Percentiles rank a stretch among this genome's conserved stretches.
Conservation (phyloP, 1,140 invertebrate genomes). For the Temnothorax curvispinosus region DNA sequence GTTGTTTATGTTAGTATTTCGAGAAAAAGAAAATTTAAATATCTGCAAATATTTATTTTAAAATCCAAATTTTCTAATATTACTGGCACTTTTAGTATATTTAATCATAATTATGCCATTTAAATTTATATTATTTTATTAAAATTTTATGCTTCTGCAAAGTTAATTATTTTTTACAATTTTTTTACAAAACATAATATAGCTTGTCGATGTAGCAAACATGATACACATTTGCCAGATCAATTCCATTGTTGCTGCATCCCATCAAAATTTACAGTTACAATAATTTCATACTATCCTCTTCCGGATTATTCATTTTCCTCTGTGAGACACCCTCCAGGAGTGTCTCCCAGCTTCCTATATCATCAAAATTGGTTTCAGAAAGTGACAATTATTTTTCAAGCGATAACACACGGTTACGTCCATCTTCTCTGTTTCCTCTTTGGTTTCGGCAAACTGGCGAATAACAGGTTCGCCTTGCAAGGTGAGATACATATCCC, state of each 20-base stretch:
- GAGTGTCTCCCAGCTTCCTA: not conserved
- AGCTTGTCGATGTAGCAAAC: not conserved
- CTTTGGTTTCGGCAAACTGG: constrained; percentile 60
- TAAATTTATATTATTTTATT: not conserved
- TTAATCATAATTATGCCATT: not conserved
- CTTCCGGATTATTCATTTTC: constrained; percentile 28
- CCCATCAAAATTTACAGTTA: constrained; percentile 18
- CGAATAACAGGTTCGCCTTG: constrained; percentile 80
- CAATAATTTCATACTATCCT: constrained; percentile 4
- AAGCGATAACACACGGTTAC: constrained; percentile 66
- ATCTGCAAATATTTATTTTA: not conserved
- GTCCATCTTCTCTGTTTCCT: constrained; percentile 54
- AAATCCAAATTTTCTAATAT: not conserved
- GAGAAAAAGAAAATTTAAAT: not conserved
- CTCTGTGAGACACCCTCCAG: not conserved
- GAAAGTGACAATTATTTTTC: constrained; percentile 72
- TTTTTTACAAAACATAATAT: not conserved
- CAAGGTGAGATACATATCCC: constrained; percentile 79
- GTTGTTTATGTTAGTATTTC: constrained; percentile 42
- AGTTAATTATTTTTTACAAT: not conserved
- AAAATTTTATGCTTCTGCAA: not conserved
- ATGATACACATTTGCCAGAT: not conserved
- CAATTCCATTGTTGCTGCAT: not conserved
- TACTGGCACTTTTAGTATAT: not conserved
- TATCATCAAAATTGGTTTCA: constrained; percentile 8